A percentile compares a stretch with the other conserved stretches of the same genome.
These are phyloP conservation scores for Panthera leo DNA, from an alignment of 2,113 vertebrate species.

Conservation along the genomic window DNA sequence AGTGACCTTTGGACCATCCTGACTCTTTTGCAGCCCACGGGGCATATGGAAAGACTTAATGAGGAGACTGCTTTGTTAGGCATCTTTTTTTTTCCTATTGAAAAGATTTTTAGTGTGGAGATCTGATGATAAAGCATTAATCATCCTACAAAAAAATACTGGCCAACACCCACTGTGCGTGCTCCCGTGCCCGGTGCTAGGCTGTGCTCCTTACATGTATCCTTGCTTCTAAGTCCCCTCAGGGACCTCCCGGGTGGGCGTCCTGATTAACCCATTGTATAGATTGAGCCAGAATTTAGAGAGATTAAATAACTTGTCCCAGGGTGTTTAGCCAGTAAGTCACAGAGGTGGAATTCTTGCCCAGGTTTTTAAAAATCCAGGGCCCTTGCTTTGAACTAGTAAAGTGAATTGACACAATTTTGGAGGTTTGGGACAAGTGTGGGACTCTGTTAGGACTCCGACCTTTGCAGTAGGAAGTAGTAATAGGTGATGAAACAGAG, in stretches of 20 bases:
- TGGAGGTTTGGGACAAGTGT: background rate
- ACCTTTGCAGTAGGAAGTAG: background rate
- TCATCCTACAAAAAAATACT: background rate
- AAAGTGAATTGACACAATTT: background rate
- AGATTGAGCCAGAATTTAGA: background rate
- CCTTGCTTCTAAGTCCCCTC: background rate
- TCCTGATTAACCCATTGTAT: background rate
- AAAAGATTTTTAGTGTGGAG: background rate
- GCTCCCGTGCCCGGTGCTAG: fast-evolving
- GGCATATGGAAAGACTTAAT: background rate
- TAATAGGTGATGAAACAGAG: background rate
- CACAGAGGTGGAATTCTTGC: background rate
- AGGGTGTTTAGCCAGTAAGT: background rate
- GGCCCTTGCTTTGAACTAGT: background rate
- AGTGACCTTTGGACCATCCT: fast-evolving
- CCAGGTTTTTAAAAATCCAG: background rate
- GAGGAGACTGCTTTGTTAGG: background rate
- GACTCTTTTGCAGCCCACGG: too few species aligned
- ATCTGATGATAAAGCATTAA: background rate
- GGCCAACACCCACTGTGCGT: background rate
- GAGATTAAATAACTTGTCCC: background rate
- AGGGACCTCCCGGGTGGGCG: background rate
- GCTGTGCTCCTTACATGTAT: background rate
- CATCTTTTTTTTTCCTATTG: background rate
- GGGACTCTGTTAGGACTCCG: background rate